phyloP scores from a whole-genome alignment of 2,797 vertebrate species.

The Paratrypauchen microcephalus region DNA sequence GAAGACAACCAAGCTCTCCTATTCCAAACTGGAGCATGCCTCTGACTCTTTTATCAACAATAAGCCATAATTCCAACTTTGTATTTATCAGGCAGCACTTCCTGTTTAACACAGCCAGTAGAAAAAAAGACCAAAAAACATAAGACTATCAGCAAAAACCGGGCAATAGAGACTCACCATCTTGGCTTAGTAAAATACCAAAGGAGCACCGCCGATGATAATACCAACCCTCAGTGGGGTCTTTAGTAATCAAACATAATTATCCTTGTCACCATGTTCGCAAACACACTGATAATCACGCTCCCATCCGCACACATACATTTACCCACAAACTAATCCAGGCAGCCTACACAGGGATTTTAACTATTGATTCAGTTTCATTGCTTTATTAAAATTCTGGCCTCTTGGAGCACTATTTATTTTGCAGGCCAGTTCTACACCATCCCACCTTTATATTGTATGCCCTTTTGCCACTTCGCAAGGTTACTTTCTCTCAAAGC shows the following conservation, averaged over 20 bases:
- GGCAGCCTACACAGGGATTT: constrained; percentile 36
- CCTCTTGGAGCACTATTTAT: constrained; percentile 33
- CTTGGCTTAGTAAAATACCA: constrained; percentile 45
- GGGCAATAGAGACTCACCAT: constrained; percentile 33
- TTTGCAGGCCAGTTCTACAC: constrained; percentile 25
- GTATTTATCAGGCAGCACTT: constrained; percentile 27
- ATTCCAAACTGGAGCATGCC: not conserved
- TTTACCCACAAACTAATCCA: constrained; percentile 34
- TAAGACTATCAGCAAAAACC: constrained; percentile 40
- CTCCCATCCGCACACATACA: constrained; percentile 21
- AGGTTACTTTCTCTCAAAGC: not conserved
- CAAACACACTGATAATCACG: constrained; percentile 63
- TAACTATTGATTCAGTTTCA: constrained; percentile 49
- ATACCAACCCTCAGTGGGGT: constrained; percentile 56
- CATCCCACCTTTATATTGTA: constrained; percentile 8
- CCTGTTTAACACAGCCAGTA: constrained; percentile 21
- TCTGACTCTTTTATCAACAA: constrained; percentile 10
- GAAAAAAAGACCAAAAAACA: constrained; percentile 20
- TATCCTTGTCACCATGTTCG: constrained; percentile 67
- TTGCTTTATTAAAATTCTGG: constrained; percentile 40
- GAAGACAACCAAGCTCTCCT: not conserved
- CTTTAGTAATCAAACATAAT: constrained; percentile 72
- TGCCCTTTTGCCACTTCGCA: constrained; percentile 14
- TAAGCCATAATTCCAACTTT: constrained; percentile 12
- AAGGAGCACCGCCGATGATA: constrained; percentile 51